Percentiles rank a stretch among this genome's conserved stretches.
These are phyloP conservation scores for Oxygymnocypris stewartii DNA, from an alignment of 2,113 vertebrate genomes.

Conservation along the genomic window DNA sequence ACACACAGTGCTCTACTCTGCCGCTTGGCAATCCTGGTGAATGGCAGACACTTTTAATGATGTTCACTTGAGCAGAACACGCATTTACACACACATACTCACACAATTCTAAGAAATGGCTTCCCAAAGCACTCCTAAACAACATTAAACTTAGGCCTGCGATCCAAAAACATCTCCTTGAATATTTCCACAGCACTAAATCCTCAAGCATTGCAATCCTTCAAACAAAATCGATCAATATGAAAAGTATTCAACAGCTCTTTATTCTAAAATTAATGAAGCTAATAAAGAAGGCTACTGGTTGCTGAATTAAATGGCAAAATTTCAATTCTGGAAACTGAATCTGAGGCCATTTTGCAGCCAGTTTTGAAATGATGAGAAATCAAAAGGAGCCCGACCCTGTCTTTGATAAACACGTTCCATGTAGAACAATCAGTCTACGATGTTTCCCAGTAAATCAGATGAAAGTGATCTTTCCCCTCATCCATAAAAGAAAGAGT, in stretches of 20 bases:
- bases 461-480: slow-evolving; percentile 36
- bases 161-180: slow-evolving; percentile 15
- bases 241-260: slow-evolving; percentile 6
- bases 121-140: slow-evolving; percentile 28
- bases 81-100: slow-evolving; percentile 4
- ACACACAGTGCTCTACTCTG: slow-evolving; percentile 5
- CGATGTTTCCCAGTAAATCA: slow-evolving; percentile 52
- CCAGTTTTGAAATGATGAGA: slow-evolving; percentile 31
- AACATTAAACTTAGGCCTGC: not conserved
- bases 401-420: slow-evolving; percentile 42
- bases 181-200: slow-evolving; percentile 21
- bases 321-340: not conserved
- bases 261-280: slow-evolving; percentile 22
- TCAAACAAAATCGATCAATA: slow-evolving; percentile 19
- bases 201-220: not conserved
- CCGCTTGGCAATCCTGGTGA: not conserved
- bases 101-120: not conserved
- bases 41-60: not conserved
- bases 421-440: slow-evolving; percentile 39
- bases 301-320: not conserved
- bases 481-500: slow-evolving; percentile 38
- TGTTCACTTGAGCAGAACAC: slow-evolving; percentile 43
- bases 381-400: not conserved
- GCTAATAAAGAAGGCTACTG: not conserved
- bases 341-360: slow-evolving; percentile 9